Evolutionary conservation across 2,888 invertebrate genomes (phyloP), one percentile per base, ranked within the genome.

Genomic region (Eustalomyia histrio): DNA sequence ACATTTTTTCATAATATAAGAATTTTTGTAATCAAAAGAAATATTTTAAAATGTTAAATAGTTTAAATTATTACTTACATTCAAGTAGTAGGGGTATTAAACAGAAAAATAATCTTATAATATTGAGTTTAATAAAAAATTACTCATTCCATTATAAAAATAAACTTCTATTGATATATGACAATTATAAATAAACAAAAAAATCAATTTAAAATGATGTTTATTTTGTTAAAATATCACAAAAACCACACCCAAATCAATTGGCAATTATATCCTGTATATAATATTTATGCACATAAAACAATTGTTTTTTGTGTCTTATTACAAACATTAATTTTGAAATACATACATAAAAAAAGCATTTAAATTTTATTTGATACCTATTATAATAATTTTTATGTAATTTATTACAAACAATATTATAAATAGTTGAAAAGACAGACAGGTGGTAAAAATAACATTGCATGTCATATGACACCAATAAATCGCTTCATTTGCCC

Each of bases 401-500:
- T 47, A 47, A 6, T 47, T 47, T n/a, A n/a, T n/a, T n/a, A n/a
- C n/a, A n/a, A n/a, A n/a, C n/a, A n/a, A n/a, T n/a, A n/a, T n/a
- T n/a, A n/a, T n/a, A 33, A 9, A 33, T 6, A 29, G 29, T 29
- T 16, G 18, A 74, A 43, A 29, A 43, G 43, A 55, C 47, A 60
- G 61, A 80, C 83, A 83, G 82, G 83, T 83, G 82, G 75, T 76
- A 75, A 71, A 35, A 63, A 74, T 72, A 73, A 75, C 58, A 67
- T 67, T 74, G 74, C 80, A 72, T 72, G 79, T 81, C 81, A 83
- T 78, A 69, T 69, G 83, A 83, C 79, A 83, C 75, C 82, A 79
- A 79, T 78, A 81, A 80, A 81, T 81, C 83, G 83, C 76, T 81
- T 81, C 80, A 83, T 76, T 83, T 76, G 60, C 73, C 63, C 58